phyloP scores from a whole-genome alignment of 1,140 invertebrate species.

The Drosophila nebulosa region DNA sequence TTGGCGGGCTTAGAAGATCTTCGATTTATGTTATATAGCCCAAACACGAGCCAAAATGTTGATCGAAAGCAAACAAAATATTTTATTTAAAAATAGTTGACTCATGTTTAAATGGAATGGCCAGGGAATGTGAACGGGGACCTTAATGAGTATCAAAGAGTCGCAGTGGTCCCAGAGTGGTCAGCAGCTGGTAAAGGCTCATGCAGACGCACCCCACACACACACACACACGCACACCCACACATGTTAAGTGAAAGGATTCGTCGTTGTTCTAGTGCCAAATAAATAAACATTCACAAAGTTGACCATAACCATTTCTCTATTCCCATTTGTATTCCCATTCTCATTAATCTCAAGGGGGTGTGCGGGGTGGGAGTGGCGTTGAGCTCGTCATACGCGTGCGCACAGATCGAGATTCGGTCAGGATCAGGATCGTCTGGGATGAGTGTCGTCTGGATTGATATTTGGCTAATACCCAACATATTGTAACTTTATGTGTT shows the following conservation, averaged over 20 bases:
- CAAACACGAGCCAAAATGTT: slow-evolving; percentile 35
- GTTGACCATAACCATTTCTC: background rate
- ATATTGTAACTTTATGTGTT: slow-evolving; percentile 69
- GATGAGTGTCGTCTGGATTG: no score
- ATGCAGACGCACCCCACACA: no score
- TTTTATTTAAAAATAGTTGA: slow-evolving; percentile 46
- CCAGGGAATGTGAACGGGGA: background rate
- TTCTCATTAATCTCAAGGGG: slow-evolving; percentile 75
- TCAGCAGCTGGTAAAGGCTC: slow-evolving; percentile 65
- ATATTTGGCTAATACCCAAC: slow-evolving; percentile 58
- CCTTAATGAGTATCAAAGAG: slow-evolving; percentile 62
- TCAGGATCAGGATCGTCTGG: slow-evolving; percentile 6
- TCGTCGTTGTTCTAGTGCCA: slow-evolving; percentile 16
- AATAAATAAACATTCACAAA: slow-evolving; percentile 55
- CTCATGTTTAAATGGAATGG: slow-evolving; percentile 69
- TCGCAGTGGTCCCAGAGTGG: slow-evolving; percentile 52
- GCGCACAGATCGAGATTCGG: slow-evolving; percentile 18
- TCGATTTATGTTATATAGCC: no score
- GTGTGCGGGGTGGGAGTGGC: background rate
- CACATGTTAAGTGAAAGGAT: slow-evolving; percentile 59
- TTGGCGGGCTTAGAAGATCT: no score
- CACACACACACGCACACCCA: slow-evolving; percentile 12
- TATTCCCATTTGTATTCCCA: background rate
- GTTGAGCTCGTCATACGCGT: slow-evolving; percentile 32
- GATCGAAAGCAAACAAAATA: slow-evolving; percentile 25